These are phyloP conservation scores for Pantelozetes paolii DNA, from an alignment of 2,888 invertebrate species.

Conservation along the genomic window DNA sequence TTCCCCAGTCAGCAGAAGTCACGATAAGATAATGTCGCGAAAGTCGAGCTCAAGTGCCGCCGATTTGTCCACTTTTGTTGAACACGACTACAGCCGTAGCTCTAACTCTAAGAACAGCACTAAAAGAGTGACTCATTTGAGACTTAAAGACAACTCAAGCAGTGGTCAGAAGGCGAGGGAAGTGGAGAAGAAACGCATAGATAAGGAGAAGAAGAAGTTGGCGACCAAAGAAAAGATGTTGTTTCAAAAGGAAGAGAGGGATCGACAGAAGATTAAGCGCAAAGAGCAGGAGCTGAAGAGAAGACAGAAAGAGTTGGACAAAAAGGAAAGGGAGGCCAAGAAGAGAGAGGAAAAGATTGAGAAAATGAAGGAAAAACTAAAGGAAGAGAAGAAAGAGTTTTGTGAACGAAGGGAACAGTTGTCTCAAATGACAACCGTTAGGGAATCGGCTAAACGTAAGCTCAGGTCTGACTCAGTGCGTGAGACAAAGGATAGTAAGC, in stretches of 20 bases:
- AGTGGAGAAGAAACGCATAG: background rate
- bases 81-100: conserved; percentile 24
- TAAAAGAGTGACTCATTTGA: background rate
- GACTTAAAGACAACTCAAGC: background rate
- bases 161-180: background rate
- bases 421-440: background rate
- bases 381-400: conserved; percentile 1
- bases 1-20: background rate
- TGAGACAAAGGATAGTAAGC: background rate
- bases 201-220: conserved; percentile 11
- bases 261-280: background rate
- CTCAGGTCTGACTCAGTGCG: background rate
- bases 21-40: background rate
- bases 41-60: no score
- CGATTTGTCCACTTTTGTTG: background rate
- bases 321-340: background rate
- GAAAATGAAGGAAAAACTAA: background rate
- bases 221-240: background rate
- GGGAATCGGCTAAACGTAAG: background rate
- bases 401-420: background rate
- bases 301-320: background rate
- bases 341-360: background rate
- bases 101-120: background rate
- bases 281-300: background rate
- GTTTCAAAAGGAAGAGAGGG: background rate